Base-by-base conservation (phyloP, 2,797 vertebrate genomes). In the Picus viridis region DNA sequence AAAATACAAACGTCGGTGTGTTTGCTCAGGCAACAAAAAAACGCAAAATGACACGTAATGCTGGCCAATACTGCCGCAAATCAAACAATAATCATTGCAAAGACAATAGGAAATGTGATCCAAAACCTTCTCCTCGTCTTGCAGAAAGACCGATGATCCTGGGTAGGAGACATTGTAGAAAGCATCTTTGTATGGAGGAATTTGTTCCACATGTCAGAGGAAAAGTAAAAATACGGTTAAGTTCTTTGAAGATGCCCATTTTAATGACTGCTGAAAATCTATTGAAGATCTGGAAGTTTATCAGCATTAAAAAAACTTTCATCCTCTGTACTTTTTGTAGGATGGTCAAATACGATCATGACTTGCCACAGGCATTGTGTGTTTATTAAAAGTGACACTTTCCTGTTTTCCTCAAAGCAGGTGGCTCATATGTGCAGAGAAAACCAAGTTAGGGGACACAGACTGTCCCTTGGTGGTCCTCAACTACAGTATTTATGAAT, bases 331-430 rank as follows among this genome's bases (percentile, higher is more conserved):
- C 36, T 82, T 88, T 88, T 59, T 86, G 51, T 82, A 62, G 71
- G 49, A 65, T 89, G 95, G 85, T 92, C 86, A 91, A 88, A 92
- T 83, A 57, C 74, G 91, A 84, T 90, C 76, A 78, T 79, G 78
- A 88, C 89, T 89, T 95, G 85, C 79, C 71, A 68, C 32, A 79
- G 77, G 87, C 82, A 71, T 76, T 73, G 27, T 77, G 29, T 79
- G 51, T 94, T 95, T 94, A 95, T 94, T 95, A 84, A 79, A 86
- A 94, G 43, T 62, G 68, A 91, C 71, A 64, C 88, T 91, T 94
- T 83, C 41, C 74, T 61, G 34, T 89, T 93, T 96, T 76, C 54
- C 41, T 93, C 26, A 12, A 83, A 94, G 74, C 74, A 89, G 61
- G 76, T 86, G 85, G 88, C 65, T 93, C 69, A 49, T 45, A 32